These are phyloP conservation scores for Blera fallax DNA, from an alignment of 2,888 invertebrate species.

Conservation along the genomic window DNA sequence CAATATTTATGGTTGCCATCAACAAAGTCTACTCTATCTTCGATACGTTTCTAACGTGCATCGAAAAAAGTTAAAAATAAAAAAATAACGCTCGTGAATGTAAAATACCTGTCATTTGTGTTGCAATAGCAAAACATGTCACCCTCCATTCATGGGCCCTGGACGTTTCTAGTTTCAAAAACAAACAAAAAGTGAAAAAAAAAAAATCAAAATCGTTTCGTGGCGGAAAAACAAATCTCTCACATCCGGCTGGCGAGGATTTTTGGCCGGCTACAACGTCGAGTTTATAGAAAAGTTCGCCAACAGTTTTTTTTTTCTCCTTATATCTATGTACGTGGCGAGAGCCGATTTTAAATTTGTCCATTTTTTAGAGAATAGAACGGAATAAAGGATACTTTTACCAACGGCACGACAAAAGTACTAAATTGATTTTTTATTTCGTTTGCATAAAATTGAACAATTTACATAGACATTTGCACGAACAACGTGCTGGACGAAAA, in stretches of 20 bases:
- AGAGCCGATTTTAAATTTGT: constrained; percentile 48
- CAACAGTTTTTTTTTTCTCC: constrained; percentile 30
- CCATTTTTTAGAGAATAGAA: constrained; percentile 15
- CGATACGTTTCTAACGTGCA: background rate
- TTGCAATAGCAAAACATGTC: constrained; percentile 58
- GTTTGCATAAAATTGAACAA: constrained; percentile 69
- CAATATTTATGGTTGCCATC: background rate
- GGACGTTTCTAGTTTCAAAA: constrained; percentile 39
- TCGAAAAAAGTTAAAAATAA: background rate
- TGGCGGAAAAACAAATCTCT: constrained; percentile 80
- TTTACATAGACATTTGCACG: constrained; percentile 72
- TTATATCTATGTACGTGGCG: background rate
- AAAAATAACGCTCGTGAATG: constrained; percentile 23
- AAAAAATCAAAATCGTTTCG: constrained; percentile 58
- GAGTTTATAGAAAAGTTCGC: constrained; percentile 33
- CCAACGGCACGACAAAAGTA: constrained; percentile 63
- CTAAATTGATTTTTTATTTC: constrained; percentile 69
- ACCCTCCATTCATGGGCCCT: constrained; percentile 46
- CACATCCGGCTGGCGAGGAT: constrained; percentile 77
- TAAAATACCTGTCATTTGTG: constrained; percentile 57
- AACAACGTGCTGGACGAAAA: constrained; percentile 48
- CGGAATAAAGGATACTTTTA: constrained; percentile 15
- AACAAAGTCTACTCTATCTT: background rate
- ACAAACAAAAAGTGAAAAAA: constrained; percentile 8
- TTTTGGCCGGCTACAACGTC: constrained; percentile 72